Base-by-base conservation (phyloP, 2,113 vertebrate species). In the Ophiodon elongatus region DNA sequence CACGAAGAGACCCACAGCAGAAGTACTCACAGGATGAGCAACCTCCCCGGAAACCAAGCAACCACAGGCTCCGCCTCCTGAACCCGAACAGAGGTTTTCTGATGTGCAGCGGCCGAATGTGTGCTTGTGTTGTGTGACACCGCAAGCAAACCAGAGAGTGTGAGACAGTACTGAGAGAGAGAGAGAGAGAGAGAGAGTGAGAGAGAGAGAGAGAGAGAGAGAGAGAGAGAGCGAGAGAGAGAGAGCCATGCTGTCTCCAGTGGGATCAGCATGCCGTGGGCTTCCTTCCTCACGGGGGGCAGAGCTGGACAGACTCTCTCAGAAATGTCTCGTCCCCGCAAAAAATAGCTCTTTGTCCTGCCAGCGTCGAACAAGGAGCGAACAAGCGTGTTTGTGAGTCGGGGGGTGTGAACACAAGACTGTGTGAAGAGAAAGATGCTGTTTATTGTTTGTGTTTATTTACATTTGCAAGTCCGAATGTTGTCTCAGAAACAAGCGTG, bases 211-310 rank as follows among this genome's bases (percentile, higher is more conserved):
- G 84, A 85, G 88, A 91, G 83, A 85, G 85, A 89, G 88, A 47
- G 84, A 85, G 84, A 88, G 86, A 47, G 84, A 85, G 88, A 91
- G 83, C 83, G 85, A 89, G 88, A 47, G 84, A 85, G 84, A 85
- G 79, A 87, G 64, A 65, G 74, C 72, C 76, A 71, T 4, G 56
- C 83, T 66, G 70, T 88, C 82, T 81, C 81, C 82, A 37, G 85
- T 80, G 74, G 87, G 80, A 86, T 91, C 91, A 91, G 86, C 85
- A 90, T 84, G 84, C 60, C 23, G 84, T 91, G 90, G 83, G 89
- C 85, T 92, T 89, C 89, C 91, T 88, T 88, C 87, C 89, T 88
- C 80, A 78, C 76, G 79, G 75, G 52, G 52, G 52, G 14, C 1
- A 11, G 75, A 91, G 85, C 63, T 13, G 60, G 68, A 87, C 85